phyloP scores from a whole-genome alignment of 2,888 invertebrate genomes.

The Aquatica leii region DNA sequence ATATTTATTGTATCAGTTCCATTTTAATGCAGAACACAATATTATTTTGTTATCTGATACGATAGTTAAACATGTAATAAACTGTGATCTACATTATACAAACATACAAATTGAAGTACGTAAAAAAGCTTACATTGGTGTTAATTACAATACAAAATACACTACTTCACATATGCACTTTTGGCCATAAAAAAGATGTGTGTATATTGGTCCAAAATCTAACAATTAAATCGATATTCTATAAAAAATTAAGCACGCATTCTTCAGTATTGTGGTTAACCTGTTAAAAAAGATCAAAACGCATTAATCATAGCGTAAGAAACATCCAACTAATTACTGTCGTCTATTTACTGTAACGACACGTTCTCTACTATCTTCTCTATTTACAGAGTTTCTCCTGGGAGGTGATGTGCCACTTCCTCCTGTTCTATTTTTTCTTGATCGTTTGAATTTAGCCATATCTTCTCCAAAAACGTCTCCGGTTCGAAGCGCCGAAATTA shows the following conservation, averaged over 20 bases:
- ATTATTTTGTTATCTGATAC: conserved; percentile 31
- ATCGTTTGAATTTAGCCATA: conserved; percentile 89
- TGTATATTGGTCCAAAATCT: conserved; percentile 36
- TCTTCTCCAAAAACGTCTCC: conserved; percentile 97
- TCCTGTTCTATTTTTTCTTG: conserved; percentile 71
- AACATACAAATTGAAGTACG: conserved; percentile 51
- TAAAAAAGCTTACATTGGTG: conserved; percentile 44
- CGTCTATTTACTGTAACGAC: conserved; percentile 61
- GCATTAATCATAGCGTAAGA: conserved; percentile 8
- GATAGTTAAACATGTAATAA: conserved; percentile 36
- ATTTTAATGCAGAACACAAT: conserved; percentile 50
- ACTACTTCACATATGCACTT: conserved; percentile 21
- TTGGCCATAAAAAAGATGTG: conserved; percentile 31
- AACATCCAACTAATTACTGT: conserved; percentile 47
- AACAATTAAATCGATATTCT: conserved; percentile 27
- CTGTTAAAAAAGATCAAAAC: conserved; percentile 16
- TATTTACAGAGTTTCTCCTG: conserved; percentile 67
- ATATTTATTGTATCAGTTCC: conserved; percentile 55
- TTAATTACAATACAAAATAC: conserved; percentile 46
- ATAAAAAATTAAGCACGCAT: conserved; percentile 24
- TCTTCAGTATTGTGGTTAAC: conserved; percentile 17
- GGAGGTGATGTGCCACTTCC: conserved; percentile 69
- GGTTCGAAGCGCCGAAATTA: conserved; percentile 92
- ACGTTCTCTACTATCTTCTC: conserved; percentile 75
- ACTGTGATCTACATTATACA: conserved; percentile 51